These are phyloP conservation scores for Napeogenes sylphis DNA, from an alignment of 2,888 invertebrate genomes.

Conservation along the genomic window DNA sequence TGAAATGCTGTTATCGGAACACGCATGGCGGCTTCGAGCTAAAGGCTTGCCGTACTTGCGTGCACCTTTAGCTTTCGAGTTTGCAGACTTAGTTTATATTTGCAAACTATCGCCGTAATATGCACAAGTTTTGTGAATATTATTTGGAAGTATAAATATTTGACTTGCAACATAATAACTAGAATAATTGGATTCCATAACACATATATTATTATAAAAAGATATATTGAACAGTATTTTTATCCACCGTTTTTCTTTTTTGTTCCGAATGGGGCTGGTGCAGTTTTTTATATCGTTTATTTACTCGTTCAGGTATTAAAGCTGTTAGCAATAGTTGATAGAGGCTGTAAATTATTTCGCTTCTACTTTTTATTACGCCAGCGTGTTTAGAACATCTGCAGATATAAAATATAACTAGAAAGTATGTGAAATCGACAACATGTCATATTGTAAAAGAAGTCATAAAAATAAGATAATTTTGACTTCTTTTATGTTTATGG, in stretches of 20 bases:
- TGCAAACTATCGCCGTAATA: not conserved
- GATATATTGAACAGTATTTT: not conserved
- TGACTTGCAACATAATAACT: not conserved
- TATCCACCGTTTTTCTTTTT: not conserved
- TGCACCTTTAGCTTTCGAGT: slow-evolving; percentile 14
- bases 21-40: slow-evolving; percentile 30
- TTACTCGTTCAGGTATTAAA: slow-evolving; percentile 15
- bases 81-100: slow-evolving; percentile 14
- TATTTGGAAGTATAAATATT: not conserved
- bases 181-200: not conserved
- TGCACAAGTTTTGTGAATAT: not conserved
- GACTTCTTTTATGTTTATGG: not conserved
- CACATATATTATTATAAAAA: not conserved
- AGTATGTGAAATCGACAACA: not conserved
- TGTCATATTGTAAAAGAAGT: too few relatives aligned
- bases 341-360: slow-evolving; percentile 25
- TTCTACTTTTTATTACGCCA: slow-evolving; percentile 28
- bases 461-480: too few relatives aligned
- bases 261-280: not conserved
- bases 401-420: slow-evolving; percentile 21
- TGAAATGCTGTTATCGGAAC: slow-evolving; percentile 69
- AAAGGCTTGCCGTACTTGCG: slow-evolving; percentile 33
- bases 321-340: slow-evolving; percentile 21
- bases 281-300: slow-evolving; percentile 5
- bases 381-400: slow-evolving; percentile 27